phyloP scores from a whole-genome alignment of 2,113 vertebrate genomes.

The Chaetops frenatus region DNA sequence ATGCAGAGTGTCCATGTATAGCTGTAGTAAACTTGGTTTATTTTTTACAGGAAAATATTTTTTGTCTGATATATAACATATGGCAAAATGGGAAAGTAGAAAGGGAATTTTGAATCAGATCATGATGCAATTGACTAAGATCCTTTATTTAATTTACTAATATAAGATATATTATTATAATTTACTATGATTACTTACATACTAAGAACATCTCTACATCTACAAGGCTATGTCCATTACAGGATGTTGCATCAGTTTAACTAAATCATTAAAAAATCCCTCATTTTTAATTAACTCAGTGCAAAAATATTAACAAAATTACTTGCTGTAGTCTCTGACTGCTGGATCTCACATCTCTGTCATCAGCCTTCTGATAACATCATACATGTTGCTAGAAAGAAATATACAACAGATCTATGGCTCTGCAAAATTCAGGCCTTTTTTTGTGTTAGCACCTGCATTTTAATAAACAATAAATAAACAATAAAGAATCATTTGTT shows the following conservation, averaged over 20 bases:
- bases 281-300: background rate
- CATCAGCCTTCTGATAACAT: background rate
- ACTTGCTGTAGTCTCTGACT: background rate
- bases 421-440: background rate
- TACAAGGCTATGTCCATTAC: background rate
- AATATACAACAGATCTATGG: background rate
- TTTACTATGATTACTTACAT: background rate
- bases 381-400: background rate
- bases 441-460: background rate
- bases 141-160: background rate
- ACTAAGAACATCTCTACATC: background rate
- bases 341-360: background rate
- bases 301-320: background rate
- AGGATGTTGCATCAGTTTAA: conserved; percentile 40
- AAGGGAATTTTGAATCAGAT: background rate
- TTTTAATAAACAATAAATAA: background rate
- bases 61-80: background rate
- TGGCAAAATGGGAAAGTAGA: background rate
- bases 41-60: background rate
- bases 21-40: background rate
- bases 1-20: background rate
- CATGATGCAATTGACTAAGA: background rate
- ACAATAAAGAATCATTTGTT: background rate
- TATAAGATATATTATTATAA: background rate
- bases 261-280: background rate